Base-by-base conservation (phyloP, 2,888 invertebrate genomes). In the Pollenia amentaria region DNA sequence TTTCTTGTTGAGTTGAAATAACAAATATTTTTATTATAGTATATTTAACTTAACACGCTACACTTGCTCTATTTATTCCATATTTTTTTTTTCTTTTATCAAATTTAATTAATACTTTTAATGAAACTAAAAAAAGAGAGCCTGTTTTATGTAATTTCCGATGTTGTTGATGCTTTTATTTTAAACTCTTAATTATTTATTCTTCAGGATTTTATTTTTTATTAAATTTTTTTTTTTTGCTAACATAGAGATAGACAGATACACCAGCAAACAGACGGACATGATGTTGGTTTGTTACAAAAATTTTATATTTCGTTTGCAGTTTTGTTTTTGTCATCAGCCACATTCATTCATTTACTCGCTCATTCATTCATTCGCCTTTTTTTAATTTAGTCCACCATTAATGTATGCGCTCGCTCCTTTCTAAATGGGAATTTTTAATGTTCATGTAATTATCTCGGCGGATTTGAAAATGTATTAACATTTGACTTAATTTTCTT, bases 341-440 rank as follows among this genome's bases (percentile, higher is more conserved):
- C 0, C 44, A 2, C 62, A 62, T 62, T 62, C 21, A 53, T 40
- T n/a, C n/a, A n/a, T n/a, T n/a, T n/a, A n/a, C n/a, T 79, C 42
- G 2, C 3, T 81, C 18, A 55, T 44, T 57, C 12, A 55, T 46
- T 67, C 38, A 55, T 57, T 38, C 65, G 53, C 55, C 55, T 21
- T 48, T 57, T 53, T 1, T 69, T 11, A 46, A 38, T 48, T 9
- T 46, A 55, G 46, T 48, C 55, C n/a, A 1, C 42, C 62, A 44
- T 51, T 82, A 82, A 69, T 82, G 67, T 29, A 55, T 60, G 57
- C 29, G 16, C 42, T 60, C 11, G 67, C 55, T 79, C 7, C 53
- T 46, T 77, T 84, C 44, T 77, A 76, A 84, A 80, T 81, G 80
- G 46, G 87, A 87, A 87, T 87, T 81, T 87, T 87, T 81, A 87